A percentile compares a stretch with the other conserved stretches of the same genome.
Conservation (phyloP, 2,113 vertebrate genomes). For the Macquaria australasica region DNA sequence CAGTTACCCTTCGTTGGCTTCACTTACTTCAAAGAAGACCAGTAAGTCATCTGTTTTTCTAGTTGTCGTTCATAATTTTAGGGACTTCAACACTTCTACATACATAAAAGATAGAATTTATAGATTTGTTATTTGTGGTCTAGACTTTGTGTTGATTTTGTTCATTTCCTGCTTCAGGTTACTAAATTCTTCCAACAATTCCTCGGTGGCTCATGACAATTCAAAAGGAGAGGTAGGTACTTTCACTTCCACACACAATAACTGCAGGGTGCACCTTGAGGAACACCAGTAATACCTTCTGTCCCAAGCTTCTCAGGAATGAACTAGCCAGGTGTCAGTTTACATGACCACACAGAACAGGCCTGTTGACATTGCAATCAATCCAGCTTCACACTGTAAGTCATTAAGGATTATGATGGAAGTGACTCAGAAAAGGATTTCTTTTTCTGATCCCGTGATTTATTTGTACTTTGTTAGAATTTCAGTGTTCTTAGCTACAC, state of each 20-base stretch:
- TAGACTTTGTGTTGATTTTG: constrained; percentile 27
- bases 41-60: constrained; percentile 84
- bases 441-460: constrained; percentile 59
- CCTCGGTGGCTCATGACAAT: constrained; percentile 88
- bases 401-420: constrained; percentile 50
- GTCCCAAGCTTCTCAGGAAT: background rate
- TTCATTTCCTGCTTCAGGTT: constrained; percentile 84
- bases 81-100: background rate
- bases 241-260: constrained; percentile 17
- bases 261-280: constrained; percentile 22
- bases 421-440: constrained; percentile 64
- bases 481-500: constrained; percentile 60
- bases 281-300: background rate
- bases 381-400: constrained; percentile 26
- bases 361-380: constrained; percentile 38
- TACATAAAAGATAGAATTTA: background rate
- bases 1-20: constrained; percentile 99
- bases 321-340: constrained; percentile 18
- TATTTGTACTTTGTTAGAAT: constrained; percentile 63
- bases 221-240: constrained; percentile 91
- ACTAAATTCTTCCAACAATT: constrained; percentile 89
- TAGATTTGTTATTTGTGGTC: constrained; percentile 5
- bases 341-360: constrained; percentile 28
- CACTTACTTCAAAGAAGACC: constrained; percentile 98
- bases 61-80: background rate